Base-by-base conservation (phyloP, 1,140 invertebrate species). In the Musca domestica region DNA sequence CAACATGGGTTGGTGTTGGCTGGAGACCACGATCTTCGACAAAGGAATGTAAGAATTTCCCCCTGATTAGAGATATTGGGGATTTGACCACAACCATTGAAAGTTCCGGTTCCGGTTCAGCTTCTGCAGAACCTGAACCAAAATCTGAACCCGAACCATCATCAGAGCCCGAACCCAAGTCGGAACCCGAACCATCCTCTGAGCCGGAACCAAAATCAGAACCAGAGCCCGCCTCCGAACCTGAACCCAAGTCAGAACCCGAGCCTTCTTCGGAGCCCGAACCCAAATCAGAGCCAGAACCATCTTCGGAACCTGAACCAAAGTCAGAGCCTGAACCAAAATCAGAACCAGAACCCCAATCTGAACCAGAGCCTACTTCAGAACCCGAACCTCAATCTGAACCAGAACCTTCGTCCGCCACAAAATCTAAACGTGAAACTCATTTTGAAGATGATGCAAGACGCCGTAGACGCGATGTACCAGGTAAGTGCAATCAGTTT, bases 1-100 rank as follows among this genome's bases (percentile, higher is more conserved):
- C 90, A 1, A 92, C 91, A 14, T 97, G 95, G 85, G 89, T 91
- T n/a, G 94, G 89, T 69, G 58, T 95, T 10, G 93, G 93, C 10
- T 95, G 92, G 92, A 83, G 93, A 71, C 93, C 94, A 0, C 85
- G 83, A 41, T 85, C 84, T 14, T 74, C 93, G 41, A 92, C 88
- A 3, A 86, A 90, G 17, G 84, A 86, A 14, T 95, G 92, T 74
- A 90, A 89, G 74, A 89, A 91, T 67, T 92, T 92, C 75, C 93
- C 92, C 0, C 83, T 87, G 14, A 83, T 90, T 14, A 85, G 86
- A 54, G 87, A 88, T 15, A 73, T 76, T 54, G 77, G 79, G 27
- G 79, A 81, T 64, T 69, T 80, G 61, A 76, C 69, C 34, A 70
- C 77, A 25, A 74, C 70, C 1, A 54, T 78, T 0, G 71, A 74